phyloP scores from a whole-genome alignment of 2,888 invertebrate species.

The Drosophila borborema region DNA sequence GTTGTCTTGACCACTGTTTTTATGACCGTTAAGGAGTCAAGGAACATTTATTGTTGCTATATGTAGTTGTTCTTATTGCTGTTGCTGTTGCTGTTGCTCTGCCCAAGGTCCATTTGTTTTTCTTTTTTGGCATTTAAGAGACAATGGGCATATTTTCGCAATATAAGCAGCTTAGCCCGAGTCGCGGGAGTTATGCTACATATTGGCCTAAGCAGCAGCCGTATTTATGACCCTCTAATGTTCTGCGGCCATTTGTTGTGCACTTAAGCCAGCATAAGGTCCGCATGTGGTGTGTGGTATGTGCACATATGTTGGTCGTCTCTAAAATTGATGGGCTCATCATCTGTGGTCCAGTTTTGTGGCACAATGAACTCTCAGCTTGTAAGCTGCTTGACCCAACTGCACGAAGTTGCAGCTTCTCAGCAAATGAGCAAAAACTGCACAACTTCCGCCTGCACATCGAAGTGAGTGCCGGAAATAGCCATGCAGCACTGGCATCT shows the following conservation, averaged over 20 bases:
- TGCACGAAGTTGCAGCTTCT: constrained; percentile 23
- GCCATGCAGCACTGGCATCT: constrained; percentile 33
- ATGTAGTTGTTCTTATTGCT: constrained; percentile 7
- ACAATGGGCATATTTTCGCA: constrained; percentile 54
- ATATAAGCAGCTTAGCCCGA: constrained; percentile 58
- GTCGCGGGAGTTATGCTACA: constrained; percentile 13
- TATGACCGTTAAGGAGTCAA: constrained; percentile 41
- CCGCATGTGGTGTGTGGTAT: not conserved
- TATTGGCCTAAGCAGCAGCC: constrained; percentile 28
- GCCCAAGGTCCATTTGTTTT: constrained; percentile 42
- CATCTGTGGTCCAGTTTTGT: constrained; percentile 29
- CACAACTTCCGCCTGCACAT: constrained; percentile 57
- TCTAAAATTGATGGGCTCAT: constrained; percentile 38
- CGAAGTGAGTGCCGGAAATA: constrained; percentile 52
- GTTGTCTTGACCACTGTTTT: constrained; percentile 50
- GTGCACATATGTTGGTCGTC: constrained; percentile 9
- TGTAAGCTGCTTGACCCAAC: constrained; percentile 34
- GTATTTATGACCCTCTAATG: constrained; percentile 62
- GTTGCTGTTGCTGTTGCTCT: constrained; percentile 6
- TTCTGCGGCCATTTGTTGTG: constrained; percentile 58
- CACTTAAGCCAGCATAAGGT: constrained; percentile 45
- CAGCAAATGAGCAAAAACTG: constrained; percentile 65
- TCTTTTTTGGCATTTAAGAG: constrained; percentile 32
- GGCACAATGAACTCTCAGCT: constrained; percentile 51
- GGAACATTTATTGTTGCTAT: constrained; percentile 6